These are phyloP conservation scores for Drosophila funebris DNA, from an alignment of 1,140 invertebrate genomes.

Conservation along the genomic window DNA sequence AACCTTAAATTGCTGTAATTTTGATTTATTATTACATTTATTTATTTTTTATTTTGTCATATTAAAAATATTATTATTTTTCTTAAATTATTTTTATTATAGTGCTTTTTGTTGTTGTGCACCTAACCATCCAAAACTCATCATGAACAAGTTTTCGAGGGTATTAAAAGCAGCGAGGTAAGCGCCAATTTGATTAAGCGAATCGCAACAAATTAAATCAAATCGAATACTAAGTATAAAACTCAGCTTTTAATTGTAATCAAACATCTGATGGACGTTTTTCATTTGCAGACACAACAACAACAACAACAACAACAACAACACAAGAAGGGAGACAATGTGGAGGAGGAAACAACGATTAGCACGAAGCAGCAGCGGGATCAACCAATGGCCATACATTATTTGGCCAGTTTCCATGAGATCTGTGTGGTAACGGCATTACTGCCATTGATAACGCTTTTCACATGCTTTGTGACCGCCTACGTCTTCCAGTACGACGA, in stretches of 20 bases:
- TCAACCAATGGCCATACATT: constrained; percentile 66
- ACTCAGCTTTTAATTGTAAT: background rate
- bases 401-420: constrained; percentile 85
- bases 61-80: constrained; percentile 6
- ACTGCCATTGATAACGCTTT: constrained; percentile 91
- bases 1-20: too few relatives aligned
- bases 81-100: constrained; percentile 30
- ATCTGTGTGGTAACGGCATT: constrained; percentile 92
- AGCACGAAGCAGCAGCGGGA: constrained; percentile 34
- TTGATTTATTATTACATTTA: too few relatives aligned
- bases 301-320: constrained; percentile 11
- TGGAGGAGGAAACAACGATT: constrained; percentile 47
- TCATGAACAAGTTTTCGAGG: constrained; percentile 21
- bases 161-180: constrained; percentile 42
- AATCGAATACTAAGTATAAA: background rate
- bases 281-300: too few relatives aligned
- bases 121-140: constrained; percentile 29
- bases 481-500: constrained; percentile 95
- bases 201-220: background rate
- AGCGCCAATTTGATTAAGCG: constrained; percentile 11
- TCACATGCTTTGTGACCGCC: constrained; percentile 93
- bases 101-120: constrained; percentile 54
- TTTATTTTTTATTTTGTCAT: constrained; percentile 2
- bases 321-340: constrained; percentile 19
- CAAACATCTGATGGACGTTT: background rate